A percentile compares a stretch with the other conserved stretches of the same genome.
phyloP scores from a whole-genome alignment of 2,113 vertebrate species.

The Platysternon megacephalum region DNA sequence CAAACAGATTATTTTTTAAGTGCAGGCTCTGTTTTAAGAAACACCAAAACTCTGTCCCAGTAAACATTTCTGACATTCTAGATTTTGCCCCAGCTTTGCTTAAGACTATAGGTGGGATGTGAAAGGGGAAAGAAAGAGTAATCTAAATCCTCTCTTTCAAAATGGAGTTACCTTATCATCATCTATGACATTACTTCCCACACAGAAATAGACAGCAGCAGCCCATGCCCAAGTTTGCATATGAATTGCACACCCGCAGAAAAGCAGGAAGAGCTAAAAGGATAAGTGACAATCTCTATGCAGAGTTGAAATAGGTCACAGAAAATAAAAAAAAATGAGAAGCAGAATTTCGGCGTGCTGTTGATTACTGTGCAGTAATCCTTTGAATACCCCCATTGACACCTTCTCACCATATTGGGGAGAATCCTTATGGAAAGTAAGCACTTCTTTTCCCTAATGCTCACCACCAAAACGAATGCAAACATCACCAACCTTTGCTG shows the following conservation, averaged over 20 bases:
- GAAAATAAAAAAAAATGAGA: not conserved
- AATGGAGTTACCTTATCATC: not conserved
- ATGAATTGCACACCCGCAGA: not conserved
- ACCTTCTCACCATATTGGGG: not conserved
- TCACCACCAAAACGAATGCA: not conserved
- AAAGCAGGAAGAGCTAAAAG: not conserved
- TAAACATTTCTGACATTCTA: not conserved
- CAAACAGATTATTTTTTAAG: not conserved
- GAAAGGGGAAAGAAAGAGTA: not conserved
- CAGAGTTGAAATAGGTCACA: not conserved
- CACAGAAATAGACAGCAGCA: not conserved
- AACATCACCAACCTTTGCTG: not conserved
- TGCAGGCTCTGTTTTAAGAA: not conserved
- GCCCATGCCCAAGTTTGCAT: not conserved
- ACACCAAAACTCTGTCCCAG: not conserved
- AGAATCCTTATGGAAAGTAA: not conserved
- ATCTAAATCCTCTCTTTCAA: not conserved
- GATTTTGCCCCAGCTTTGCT: not conserved
- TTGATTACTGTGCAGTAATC: rapidly evolving
- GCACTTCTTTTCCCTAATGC: not conserved
- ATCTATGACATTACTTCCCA: not conserved
- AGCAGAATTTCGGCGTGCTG: not conserved
- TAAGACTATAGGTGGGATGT: not conserved
- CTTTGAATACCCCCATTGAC: not conserved
- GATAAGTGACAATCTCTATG: not conserved